Evolutionary conservation across 2,797 vertebrate species (phyloP).

Genomic region (Remorina albescens): DNA sequence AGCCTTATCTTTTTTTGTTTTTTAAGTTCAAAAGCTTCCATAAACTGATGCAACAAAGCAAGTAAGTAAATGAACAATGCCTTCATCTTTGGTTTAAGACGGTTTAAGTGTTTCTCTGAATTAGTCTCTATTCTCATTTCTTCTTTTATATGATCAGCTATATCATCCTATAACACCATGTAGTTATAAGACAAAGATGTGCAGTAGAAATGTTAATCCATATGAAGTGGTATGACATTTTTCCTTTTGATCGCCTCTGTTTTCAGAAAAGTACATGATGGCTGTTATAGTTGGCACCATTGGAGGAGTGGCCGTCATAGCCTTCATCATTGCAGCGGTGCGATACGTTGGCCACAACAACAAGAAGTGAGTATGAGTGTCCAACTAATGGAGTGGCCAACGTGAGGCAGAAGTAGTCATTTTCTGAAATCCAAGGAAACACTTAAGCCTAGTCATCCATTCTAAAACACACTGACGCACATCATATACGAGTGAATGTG

Average conservation of each 20-base stretch:
- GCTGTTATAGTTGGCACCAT: slow-evolving; percentile 91
- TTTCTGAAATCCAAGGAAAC: slow-evolving; percentile 79
- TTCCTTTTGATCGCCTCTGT: neutral
- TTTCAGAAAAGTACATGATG: slow-evolving; percentile 89
- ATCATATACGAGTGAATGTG: slow-evolving; percentile 69
- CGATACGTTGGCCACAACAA: slow-evolving; percentile 94
- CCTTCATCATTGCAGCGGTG: slow-evolving; percentile 93
- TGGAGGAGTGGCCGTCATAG: slow-evolving; percentile 93
- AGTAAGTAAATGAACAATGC: neutral
- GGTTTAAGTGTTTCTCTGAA: neutral
- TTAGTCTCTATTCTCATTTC: neutral
- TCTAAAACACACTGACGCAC: slow-evolving; percentile 76
- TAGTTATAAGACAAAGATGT: neutral
- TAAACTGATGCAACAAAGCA: neutral
- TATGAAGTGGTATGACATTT: neutral
- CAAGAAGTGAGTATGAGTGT: slow-evolving; percentile 89
- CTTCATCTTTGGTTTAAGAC: neutral
- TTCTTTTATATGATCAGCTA: neutral
- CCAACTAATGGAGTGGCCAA: slow-evolving; percentile 46
- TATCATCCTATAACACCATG: neutral
- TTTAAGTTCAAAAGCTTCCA: too few species aligned
- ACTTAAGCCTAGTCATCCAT: slow-evolving; percentile 87
- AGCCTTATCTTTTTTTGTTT: neutral
- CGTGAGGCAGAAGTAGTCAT: slow-evolving; percentile 49
- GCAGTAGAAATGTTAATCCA: neutral